phyloP scores from a whole-genome alignment of 2,113 vertebrate species.

The Microcebus murinus region DNA sequence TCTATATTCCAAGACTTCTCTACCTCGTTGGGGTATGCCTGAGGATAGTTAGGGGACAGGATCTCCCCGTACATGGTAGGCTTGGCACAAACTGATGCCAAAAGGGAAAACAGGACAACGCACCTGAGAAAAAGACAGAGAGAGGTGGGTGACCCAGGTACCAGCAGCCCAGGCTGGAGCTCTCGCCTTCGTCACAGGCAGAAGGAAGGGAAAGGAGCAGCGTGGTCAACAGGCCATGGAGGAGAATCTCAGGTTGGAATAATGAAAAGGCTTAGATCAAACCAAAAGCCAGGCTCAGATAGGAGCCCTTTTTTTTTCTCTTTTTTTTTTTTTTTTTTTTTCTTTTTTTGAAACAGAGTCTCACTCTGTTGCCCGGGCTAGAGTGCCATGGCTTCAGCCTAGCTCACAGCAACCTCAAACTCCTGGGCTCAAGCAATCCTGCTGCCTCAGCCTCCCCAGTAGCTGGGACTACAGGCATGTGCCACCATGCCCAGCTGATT shows the following conservation, averaged over 20 bases:
- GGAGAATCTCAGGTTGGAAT: not conserved
- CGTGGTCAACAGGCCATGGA: accelerated
- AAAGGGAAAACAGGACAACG: constrained; percentile 77
- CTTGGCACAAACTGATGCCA: constrained; percentile 64
- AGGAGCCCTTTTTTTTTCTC: not conserved
- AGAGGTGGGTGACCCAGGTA: not conserved
- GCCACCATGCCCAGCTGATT: too few relatives aligned
- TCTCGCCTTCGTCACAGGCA: not conserved
- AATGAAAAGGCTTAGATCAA: not conserved
- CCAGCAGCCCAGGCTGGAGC: too few relatives aligned
- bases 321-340: too few relatives aligned
- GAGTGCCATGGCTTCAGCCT: too few relatives aligned
- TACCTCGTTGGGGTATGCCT: constrained; percentile 88
- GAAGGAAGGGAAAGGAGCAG: not conserved
- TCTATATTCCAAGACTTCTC: constrained; percentile 89
- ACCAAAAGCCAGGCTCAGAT: not conserved
- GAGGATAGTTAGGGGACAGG: constrained; percentile 93
- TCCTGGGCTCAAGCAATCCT: too few relatives aligned
- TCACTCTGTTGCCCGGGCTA: too few relatives aligned
- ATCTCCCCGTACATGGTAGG: constrained; percentile 90
- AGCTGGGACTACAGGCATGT: too few relatives aligned
- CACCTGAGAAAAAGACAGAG: constrained; percentile 70
- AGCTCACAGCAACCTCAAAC: too few relatives aligned
- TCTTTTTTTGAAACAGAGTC: too few relatives aligned
- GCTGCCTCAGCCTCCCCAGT: too few relatives aligned